Conservation (phyloP, 2,888 invertebrate genomes). For the Amphimallon solstitiale region DNA sequence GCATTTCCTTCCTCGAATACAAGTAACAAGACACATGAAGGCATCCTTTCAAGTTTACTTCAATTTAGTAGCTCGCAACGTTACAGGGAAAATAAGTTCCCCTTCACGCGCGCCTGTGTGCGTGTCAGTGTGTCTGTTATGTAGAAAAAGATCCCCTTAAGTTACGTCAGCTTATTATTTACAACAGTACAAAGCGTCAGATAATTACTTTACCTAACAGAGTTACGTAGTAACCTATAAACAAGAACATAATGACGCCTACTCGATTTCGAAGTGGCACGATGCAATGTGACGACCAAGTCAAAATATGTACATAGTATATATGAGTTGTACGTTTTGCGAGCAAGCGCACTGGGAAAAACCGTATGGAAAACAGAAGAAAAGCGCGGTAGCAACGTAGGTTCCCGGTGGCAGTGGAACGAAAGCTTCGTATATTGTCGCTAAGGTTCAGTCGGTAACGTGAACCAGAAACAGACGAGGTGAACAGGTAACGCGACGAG, state of each 20-base stretch:
- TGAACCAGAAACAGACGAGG: neutral
- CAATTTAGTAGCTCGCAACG: too few species aligned
- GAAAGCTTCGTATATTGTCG: conserved; percentile 16
- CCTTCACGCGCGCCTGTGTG: too few species aligned
- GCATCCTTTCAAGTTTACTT: too few species aligned
- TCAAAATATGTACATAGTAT: neutral
- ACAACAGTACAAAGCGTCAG: conserved; percentile 22
- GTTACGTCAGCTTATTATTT: conserved; percentile 26
- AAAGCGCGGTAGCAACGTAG: conserved; percentile 1
- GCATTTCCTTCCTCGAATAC: too few species aligned
- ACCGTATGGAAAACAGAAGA: conserved; percentile 21
- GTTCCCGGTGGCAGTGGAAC: neutral
- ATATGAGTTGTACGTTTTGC: conserved; percentile 25
- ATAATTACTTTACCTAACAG: conserved; percentile 25
- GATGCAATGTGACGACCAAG: conserved; percentile 7
- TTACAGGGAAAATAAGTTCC: too few species aligned
- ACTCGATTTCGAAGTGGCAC: conserved; percentile 20
- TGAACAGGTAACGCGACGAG: neutral
- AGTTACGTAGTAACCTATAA: conserved; percentile 28
- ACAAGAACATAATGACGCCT: conserved; percentile 36
- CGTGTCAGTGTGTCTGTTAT: too few species aligned
- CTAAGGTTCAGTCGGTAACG: conserved; percentile 18
- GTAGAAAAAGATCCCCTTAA: too few species aligned
- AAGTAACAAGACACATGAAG: too few species aligned
- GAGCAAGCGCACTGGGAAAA: conserved; percentile 30